These are phyloP conservation scores for Periplaneta americana DNA, from an alignment of 1,140 invertebrate genomes.

Conservation along the genomic window DNA sequence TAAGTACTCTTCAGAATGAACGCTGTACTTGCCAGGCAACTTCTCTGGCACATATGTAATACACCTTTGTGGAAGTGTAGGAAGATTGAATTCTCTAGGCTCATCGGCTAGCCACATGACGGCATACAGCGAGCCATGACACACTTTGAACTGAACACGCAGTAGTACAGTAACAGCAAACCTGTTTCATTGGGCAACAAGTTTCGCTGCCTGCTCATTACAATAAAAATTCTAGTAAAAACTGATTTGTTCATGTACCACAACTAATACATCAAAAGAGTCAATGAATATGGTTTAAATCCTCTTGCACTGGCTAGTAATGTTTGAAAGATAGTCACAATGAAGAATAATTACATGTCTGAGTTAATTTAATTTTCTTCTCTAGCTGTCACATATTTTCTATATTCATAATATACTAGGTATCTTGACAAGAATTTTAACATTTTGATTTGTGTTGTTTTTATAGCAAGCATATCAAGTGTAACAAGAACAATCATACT, in stretches of 20 bases:
- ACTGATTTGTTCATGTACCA: too few species aligned
- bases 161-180: background rate
- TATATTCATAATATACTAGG: background rate
- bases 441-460: background rate
- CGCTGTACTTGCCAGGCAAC: too few species aligned
- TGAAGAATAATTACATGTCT: background rate
- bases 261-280: background rate
- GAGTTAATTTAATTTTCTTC: background rate
- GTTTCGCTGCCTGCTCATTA: too few species aligned
- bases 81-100: too few species aligned
- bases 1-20: too few species aligned
- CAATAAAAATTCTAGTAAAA: too few species aligned
- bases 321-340: background rate
- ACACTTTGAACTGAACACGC: background rate
- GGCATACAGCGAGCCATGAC: too few species aligned
- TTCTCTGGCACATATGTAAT: too few species aligned
- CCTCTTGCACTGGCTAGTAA: background rate
- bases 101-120: too few species aligned
- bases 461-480: background rate
- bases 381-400: background rate
- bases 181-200: background rate
- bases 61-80: too few species aligned
- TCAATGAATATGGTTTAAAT: background rate
- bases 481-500: background rate
- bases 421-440: background rate